Conservation (phyloP, 2,888 invertebrate genomes). For the Plebejus anna region DNA sequence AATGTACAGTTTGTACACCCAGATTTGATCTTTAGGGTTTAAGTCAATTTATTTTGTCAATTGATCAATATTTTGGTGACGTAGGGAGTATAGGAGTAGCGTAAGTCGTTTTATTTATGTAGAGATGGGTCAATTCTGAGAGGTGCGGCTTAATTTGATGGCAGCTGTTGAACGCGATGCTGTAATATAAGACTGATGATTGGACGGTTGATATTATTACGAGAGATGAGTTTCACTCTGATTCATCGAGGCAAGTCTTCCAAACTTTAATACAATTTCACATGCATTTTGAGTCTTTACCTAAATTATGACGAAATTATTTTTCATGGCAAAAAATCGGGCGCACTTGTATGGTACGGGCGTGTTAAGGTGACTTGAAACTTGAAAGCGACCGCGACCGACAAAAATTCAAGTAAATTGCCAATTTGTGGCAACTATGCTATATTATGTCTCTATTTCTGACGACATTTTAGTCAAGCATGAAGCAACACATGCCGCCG, state of each 20-base stretch:
- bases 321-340: not conserved
- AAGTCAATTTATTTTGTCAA: conserved; percentile 32
- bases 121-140: conserved; percentile 27
- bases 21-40: not conserved
- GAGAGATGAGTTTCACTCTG: conserved; percentile 37
- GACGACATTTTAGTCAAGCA: too few species aligned
- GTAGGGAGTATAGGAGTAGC: not conserved
- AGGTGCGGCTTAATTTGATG: conserved; percentile 24
- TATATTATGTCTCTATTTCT: too few species aligned
- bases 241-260: conserved; percentile 51
- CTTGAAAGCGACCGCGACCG: too few species aligned
- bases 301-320: not conserved
- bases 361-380: not conserved
- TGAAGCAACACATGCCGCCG: too few species aligned
- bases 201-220: conserved; percentile 35
- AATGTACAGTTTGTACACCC: not conserved
- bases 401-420: too few species aligned
- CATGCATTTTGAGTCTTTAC: not conserved
- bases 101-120: not conserved
- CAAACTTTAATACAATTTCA: conserved; percentile 39
- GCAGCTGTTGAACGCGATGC: conserved; percentile 13
- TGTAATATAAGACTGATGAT: conserved; percentile 50
- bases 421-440: too few species aligned
- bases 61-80: conserved; percentile 11
- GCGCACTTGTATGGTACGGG: not conserved